These are phyloP conservation scores for Suricata suricatta DNA, from an alignment of 2,113 vertebrate species.

Conservation along the genomic window DNA sequence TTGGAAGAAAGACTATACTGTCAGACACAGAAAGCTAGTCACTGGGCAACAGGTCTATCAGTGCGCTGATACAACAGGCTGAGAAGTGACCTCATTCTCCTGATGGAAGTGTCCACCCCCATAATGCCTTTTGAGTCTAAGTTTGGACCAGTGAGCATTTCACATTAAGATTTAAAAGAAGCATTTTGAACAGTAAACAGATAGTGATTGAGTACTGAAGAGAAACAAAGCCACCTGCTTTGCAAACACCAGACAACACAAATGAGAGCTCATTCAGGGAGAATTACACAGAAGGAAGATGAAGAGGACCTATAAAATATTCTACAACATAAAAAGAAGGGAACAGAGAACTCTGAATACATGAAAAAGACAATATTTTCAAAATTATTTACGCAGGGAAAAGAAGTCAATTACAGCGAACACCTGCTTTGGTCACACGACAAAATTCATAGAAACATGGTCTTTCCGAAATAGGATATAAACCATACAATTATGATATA, in stretches of 20 bases:
- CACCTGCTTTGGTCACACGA: background rate
- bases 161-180: background rate
- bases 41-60: background rate
- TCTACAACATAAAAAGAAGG: background rate
- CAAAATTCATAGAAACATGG: background rate
- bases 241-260: background rate
- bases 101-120: background rate
- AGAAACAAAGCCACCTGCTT: background rate
- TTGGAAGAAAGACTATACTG: background rate
- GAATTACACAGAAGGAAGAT: background rate
- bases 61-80: background rate
- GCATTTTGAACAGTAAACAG: background rate
- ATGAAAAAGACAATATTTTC: slow-evolving; percentile 5
- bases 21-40: background rate
- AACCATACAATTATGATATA: background rate
- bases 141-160: background rate
- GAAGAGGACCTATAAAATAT: background rate
- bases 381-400: background rate
- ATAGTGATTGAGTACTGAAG: background rate
- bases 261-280: background rate
- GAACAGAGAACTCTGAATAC: background rate
- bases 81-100: background rate
- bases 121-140: background rate
- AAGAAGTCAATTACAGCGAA: background rate
- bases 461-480: background rate